Conservation (phyloP, 1,140 invertebrate species). For the Pararge aegeria region DNA sequence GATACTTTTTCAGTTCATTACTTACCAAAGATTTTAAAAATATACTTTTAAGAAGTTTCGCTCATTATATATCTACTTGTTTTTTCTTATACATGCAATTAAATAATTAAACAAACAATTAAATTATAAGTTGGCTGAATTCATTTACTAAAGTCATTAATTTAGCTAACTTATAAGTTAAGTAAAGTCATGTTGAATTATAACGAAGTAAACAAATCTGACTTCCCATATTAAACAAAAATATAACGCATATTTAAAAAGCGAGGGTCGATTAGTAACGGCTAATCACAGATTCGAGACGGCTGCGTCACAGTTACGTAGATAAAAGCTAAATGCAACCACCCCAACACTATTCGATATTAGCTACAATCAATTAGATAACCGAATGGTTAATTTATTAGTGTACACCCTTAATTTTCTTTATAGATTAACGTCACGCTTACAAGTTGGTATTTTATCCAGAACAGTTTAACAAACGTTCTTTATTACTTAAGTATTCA, state of each 20-base stretch:
- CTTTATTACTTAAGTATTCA: no score
- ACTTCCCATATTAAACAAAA: constrained; percentile 18
- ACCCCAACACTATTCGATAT: constrained; percentile 14
- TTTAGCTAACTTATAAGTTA: no score
- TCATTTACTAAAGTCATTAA: no score
- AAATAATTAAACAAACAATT: no score
- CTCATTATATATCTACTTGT: no score
- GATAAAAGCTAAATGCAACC: constrained; percentile 18
- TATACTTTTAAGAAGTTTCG: no score
- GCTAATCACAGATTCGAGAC: constrained; percentile 28
- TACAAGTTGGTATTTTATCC: neutral
- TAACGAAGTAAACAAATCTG: neutral
- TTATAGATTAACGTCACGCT: neutral
- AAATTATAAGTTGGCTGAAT: no score
- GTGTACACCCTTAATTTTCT: constrained; percentile 2
- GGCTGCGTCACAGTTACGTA: constrained; percentile 13
- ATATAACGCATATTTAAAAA: constrained; percentile 20
- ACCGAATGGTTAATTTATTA: constrained; percentile 6
- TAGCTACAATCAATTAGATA: constrained; percentile 11
- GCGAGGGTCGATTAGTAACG: constrained; percentile 29
- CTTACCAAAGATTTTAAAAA: no score
- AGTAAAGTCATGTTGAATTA: neutral
- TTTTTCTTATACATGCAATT: no score
- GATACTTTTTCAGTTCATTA: no score
- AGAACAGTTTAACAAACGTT: no score